phyloP scores from a whole-genome alignment of 2,797 vertebrate species.

The Dromococcyx pavoninus region DNA sequence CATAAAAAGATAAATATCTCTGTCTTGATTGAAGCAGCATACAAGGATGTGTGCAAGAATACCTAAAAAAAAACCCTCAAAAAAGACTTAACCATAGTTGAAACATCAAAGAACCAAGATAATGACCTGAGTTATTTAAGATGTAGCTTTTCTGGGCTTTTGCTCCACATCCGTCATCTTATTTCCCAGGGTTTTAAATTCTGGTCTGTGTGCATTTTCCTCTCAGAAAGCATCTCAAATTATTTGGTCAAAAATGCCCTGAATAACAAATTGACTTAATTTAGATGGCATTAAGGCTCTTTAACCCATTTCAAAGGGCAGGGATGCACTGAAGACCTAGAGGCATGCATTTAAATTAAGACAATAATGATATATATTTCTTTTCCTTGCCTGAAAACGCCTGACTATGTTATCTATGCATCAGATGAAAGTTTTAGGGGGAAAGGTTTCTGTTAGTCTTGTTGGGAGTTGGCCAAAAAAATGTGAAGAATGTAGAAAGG shows the following conservation, averaged over 20 bases:
- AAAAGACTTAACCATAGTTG: neutral
- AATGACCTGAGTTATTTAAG: neutral
- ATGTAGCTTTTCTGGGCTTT: neutral
- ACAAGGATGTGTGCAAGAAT: neutral
- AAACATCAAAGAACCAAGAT: neutral
- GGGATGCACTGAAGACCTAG: neutral
- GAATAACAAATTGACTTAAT: constrained; percentile 38
- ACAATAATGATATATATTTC: neutral
- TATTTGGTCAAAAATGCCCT: constrained; percentile 26
- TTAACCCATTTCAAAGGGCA: neutral
- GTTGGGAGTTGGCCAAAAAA: constrained; percentile 37
- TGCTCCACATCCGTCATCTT: neutral
- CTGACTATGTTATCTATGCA: constrained; percentile 39
- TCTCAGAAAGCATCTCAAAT: constrained; percentile 23
- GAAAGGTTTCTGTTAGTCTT: constrained; percentile 59
- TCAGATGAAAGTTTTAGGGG: constrained; percentile 37
- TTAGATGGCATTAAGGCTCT: constrained; percentile 8
- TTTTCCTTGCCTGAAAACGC: neutral
- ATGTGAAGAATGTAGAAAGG: constrained; percentile 55
- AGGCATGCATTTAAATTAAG: constrained; percentile 21
- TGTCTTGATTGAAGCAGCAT: neutral
- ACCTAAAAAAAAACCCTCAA: neutral
- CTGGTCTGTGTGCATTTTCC: neutral
- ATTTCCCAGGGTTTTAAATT: constrained; percentile 38
- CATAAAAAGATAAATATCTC: neutral